Base-by-base conservation (phyloP, 2,113 vertebrate species). In the Penelope pileata region DNA sequence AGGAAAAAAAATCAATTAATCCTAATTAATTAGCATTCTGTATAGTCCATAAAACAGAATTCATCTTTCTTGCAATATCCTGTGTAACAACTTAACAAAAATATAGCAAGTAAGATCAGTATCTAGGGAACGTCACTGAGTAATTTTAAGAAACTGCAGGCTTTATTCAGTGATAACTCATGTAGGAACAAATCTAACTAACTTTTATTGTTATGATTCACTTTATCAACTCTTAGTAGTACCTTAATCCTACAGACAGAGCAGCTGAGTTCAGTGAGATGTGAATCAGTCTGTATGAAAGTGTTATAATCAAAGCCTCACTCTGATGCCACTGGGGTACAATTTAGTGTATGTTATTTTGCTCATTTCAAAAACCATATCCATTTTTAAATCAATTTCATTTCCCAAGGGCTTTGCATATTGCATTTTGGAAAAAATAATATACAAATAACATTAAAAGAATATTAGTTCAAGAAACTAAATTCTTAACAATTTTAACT, bases 371-470 rank as follows among this genome's bases (percentile, higher is more conserved):
- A 59, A 92, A 93, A 42, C 8, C 34, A 92, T 83, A 59, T 70
- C 75, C 68, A 81, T 94, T 91, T 83, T 67, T 54, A 80, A 95
- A 94, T 93, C 34, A 78, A 76, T 85, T 94, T 79, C 5, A 62
- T 91, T 93, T 91, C 63, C 67, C 60, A 27, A 10, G 13, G 29
- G 83, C 60, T 45, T 76, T 77, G n/a, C 24, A 83, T 29, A 86
- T 27, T 78, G 23, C 34, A 47, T 88, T 93, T 93, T 47, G 23
- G n/a, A n/a, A 90, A 93, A 91, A 86, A 50, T 34, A 83, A 73
- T 16, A 6, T 43, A 72, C 40, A 75, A 63, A 83, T 68, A 51
- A 21, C 3, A 0, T 75, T 90, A 63, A 93, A 94, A 83, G 30
- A 74, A 19, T 92, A 82, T 45, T 77, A 75, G 32, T 36, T 92